Base-by-base conservation (phyloP, 2,113 vertebrate genomes). In the Ammodytes dubius region DNA sequence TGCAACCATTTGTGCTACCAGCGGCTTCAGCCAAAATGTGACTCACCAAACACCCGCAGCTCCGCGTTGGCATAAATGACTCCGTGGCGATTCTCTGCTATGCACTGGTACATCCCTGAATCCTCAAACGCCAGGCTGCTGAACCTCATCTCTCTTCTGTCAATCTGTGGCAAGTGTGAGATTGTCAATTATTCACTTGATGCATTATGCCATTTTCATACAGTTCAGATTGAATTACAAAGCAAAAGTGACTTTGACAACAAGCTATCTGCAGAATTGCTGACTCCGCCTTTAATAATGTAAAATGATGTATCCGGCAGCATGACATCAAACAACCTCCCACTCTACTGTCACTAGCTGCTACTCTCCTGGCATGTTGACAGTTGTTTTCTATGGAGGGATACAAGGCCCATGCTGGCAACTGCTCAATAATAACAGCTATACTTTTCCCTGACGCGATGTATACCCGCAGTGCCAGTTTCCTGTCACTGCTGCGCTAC, bases 81-180 rank as follows among this genome's bases (percentile, higher is more conserved):
- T 66, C 97, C 97, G 0, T 98, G 95, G 0, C 9, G 81, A 78
- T 98, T 99, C 91, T 99, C 97, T n/a, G 97, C 98, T 47, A 97
- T 95, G 90, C 98, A 99, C 74, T 99, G 98, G 90, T 99, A 99
- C 97, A 99, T 98, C 77, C 97, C 98, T 0, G 97, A 96, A 78
- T 99, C 95, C 0, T 96, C 94, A 69, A 97, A 95, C 7, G 90
- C 96, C 93, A 99, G 88, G 0, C 93, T 88, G 59, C 91, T 93
- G 15, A 99, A 96, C 70, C 86, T 94, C 79, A 98, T 77, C 74
- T 98, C 96, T 39, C 96, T 96, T 86, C 93, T 95, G 63, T 94
- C 90, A 70, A 96, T 92, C 98, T 99, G 92, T 58, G 39, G 58
- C 12, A 75, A 7, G 12, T 53, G 40, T 13, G 66, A 6, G 13